Evolutionary conservation across 1,140 invertebrate genomes (phyloP).

Genomic region (Hycleus cichorii): DNA sequence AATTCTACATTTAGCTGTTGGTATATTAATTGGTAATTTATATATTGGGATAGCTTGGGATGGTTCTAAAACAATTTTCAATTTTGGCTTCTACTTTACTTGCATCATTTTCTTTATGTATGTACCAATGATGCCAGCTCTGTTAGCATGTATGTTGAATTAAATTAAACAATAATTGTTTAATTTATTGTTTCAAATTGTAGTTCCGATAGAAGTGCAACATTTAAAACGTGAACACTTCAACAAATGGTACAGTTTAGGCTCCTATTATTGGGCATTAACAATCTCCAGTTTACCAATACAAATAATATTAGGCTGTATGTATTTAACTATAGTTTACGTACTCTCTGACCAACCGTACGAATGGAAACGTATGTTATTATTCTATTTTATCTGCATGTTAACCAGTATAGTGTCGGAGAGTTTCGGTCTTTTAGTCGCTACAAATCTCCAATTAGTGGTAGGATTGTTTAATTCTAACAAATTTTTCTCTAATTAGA

Average conservation of each 20-base stretch:
- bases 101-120: constrained; percentile 70
- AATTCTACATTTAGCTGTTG: constrained; percentile 59
- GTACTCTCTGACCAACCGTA: constrained; percentile 79
- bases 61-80: constrained; percentile 71
- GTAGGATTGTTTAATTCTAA: constrained; percentile 40
- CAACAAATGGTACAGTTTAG: constrained; percentile 88
- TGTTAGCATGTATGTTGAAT: constrained; percentile 59
- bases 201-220: constrained; percentile 83
- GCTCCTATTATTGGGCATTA: constrained; percentile 82
- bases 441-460: constrained; percentile 60
- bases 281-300: constrained; percentile 64
- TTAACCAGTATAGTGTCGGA: constrained; percentile 66
- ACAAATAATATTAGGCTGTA: constrained; percentile 63
- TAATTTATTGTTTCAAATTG: constrained; percentile 22
- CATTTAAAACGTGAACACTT: constrained; percentile 85
- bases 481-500: not conserved
- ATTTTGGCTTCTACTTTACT: constrained; percentile 74
- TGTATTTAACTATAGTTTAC: constrained; percentile 79
- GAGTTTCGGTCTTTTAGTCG: constrained; percentile 64
- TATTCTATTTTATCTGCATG: constrained; percentile 61
- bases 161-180: not conserved
- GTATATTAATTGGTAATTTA: constrained; percentile 57
- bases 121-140: constrained; percentile 69
- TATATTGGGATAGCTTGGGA: constrained; percentile 67
- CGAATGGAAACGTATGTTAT: constrained; percentile 62